Evolutionary conservation across 2,888 invertebrate species (phyloP), one percentile per base, ranked within the genome.

Genomic region (Hydropsyche betteni): DNA sequence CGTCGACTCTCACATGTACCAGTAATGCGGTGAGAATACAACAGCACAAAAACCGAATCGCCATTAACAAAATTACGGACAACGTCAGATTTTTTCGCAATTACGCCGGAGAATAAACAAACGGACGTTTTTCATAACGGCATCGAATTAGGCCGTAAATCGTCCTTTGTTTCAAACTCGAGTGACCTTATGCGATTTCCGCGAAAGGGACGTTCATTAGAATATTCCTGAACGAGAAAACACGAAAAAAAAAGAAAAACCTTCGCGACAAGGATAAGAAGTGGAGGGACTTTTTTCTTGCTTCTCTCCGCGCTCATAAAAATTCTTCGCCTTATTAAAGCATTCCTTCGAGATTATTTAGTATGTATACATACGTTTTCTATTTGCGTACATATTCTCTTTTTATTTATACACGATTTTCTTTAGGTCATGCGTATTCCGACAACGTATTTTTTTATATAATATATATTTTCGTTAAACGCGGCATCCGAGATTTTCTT

Each of bases 251-350:
- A 16, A 16, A 7, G 14, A 53, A 53, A 53, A 53, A 53, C 53
- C 53, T 53, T 53, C 53, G 12, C 53, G 24, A 24, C 24, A 24
- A 1, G 2, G 24, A 24, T 24, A 24, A 24, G 24, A 24, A 24
- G 24, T 24, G 24, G 24, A 24, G 7, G 4, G 10, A 44, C 10
- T 44, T 58, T 58, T 16, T 44, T 44, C 10, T 44, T 10, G 58
- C 16, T 58, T 58, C 24, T 14, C 53, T 53, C 14, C 14, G n/a
- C 16, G 14, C 58, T 58, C 58, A 58, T 58, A 58, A 58, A 58
- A 58, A 58, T 58, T 58, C 58, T 58, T 58, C 58, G 58, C 58
- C 58, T 58, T 58, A 58, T 58, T 58, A 58, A 58, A 58, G 58
- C 14, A 58, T 58, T 58, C 58, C 58, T 58, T 58, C 58, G 58